A percentile compares a stretch with the other conserved stretches of the same genome.
These are phyloP conservation scores for Genyomyrus donnyi DNA, from an alignment of 2,113 vertebrate genomes.

Conservation along the genomic window DNA sequence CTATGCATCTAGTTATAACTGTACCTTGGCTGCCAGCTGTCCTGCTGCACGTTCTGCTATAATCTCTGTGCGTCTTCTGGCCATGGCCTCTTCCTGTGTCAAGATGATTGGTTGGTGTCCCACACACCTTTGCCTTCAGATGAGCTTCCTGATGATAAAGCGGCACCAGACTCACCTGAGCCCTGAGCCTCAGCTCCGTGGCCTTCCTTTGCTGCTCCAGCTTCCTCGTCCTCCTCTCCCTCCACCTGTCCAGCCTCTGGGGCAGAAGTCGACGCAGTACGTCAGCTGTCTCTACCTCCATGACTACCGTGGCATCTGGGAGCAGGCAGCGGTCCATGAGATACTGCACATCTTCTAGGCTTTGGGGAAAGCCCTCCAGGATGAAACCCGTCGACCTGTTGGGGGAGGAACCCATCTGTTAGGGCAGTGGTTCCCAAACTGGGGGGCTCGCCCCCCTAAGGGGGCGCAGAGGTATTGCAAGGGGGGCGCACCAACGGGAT, in stretches of 20 bases:
- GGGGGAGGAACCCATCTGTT: conserved; percentile 11
- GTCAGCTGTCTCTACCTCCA: conserved; percentile 65
- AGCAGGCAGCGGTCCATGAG: conserved; percentile 68
- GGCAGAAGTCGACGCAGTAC: conserved; percentile 70
- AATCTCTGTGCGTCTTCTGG: conserved; percentile 76
- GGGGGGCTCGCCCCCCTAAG: too few species aligned
- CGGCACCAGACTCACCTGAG: conserved; percentile 52
- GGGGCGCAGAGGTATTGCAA: too few species aligned
- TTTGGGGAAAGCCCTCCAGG: conserved; percentile 81
- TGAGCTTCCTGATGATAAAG: background rate
- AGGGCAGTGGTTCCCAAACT: too few species aligned
- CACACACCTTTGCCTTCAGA: background rate
- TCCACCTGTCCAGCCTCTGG: conserved; percentile 64
- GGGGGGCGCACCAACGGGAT: too few species aligned
- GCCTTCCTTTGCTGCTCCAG: conserved; percentile 54
- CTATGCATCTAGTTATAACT: background rate
- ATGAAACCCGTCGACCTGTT: conserved; percentile 84
- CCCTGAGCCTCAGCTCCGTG: conserved; percentile 62
- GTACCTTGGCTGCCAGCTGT: conserved; percentile 48
- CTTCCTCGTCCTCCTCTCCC: conserved; percentile 45
- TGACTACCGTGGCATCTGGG: conserved; percentile 66
- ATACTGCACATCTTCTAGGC: conserved; percentile 65
- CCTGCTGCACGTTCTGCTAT: conserved; percentile 49
- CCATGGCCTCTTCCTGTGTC: conserved; percentile 65
- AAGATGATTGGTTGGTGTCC: background rate